Percentiles rank a stretch among this genome's conserved stretches.
phyloP scores from a whole-genome alignment of 1,140 invertebrate genomes.

The Tribolium madens region DNA sequence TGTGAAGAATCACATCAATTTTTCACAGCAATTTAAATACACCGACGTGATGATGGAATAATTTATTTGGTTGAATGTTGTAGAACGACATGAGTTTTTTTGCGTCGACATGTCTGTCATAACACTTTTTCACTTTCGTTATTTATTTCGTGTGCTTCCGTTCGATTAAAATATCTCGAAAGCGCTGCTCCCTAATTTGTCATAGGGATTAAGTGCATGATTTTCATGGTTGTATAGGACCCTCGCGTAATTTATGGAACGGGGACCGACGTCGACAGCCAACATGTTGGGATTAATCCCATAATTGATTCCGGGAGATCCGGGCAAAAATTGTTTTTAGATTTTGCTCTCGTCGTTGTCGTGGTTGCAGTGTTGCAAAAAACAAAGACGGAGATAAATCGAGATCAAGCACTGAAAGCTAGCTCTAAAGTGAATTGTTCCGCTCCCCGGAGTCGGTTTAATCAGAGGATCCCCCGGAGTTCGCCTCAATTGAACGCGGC shows the following conservation, averaged over 20 bases:
- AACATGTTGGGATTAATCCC: conserved; percentile 33
- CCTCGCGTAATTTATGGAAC: conserved; percentile 55
- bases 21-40: conserved; percentile 36
- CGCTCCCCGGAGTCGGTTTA: conserved; percentile 43
- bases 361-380: neutral
- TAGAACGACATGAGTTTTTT: neutral
- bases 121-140: conserved; percentile 36
- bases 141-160: conserved; percentile 21
- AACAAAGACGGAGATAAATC: conserved; percentile 11
- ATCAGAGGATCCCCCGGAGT: conserved; percentile 43
- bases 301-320: conserved; percentile 15
- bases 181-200: conserved; percentile 57
- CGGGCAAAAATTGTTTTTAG: neutral
- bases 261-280: conserved; percentile 46
- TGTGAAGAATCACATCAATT: conserved; percentile 39
- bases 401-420: conserved; percentile 34
- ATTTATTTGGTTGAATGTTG: conserved; percentile 24
- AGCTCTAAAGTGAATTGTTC: conserved; percentile 40
- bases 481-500: conserved; percentile 33
- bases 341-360: too few species aligned
- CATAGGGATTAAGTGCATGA: conserved; percentile 60
- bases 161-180: conserved; percentile 7
- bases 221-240: conserved; percentile 59
- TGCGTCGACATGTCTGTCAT: conserved; percentile 5
- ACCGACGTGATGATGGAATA: conserved; percentile 25